Percentiles rank a stretch among this genome's conserved stretches.
Evolutionary conservation across 2,113 vertebrate genomes (phyloP).

Genomic region (Pipra filicauda): DNA sequence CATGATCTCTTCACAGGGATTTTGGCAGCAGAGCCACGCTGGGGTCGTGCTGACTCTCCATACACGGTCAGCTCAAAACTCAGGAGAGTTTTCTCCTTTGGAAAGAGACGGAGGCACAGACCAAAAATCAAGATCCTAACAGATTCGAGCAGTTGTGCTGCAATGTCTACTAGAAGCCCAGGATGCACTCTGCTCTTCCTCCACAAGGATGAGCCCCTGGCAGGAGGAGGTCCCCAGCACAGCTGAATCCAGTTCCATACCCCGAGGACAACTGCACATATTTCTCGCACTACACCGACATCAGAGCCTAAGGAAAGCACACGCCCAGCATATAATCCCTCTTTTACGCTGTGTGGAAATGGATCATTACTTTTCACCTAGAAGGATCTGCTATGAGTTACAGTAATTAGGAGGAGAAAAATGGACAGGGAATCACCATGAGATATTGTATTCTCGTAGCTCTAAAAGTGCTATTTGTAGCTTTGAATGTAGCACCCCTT

Average conservation of each 20-base stretch:
- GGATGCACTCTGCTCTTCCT: neutral
- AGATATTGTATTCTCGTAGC: neutral
- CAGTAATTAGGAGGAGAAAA: neutral
- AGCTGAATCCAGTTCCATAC: neutral
- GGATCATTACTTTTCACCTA: neutral
- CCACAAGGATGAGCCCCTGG: neutral
- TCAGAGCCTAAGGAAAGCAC: neutral
- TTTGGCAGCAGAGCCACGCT: neutral
- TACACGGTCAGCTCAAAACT: neutral
- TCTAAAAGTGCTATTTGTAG: neutral
- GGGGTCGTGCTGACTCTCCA: fast-evolving
- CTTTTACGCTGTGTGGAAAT: neutral
- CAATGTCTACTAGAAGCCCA: neutral
- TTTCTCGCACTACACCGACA: neutral
- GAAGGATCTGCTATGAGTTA: neutral
- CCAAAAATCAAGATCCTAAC: neutral
- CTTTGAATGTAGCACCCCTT: neutral
- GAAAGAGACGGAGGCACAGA: neutral
- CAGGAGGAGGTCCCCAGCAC: neutral
- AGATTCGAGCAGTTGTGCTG: neutral
- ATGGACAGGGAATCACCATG: neutral
- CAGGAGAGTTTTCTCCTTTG: neutral
- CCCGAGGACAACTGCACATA: fast-evolving
- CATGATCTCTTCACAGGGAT: neutral
- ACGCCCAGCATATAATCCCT: neutral